phyloP scores from a whole-genome alignment of 2,797 vertebrate species.

The Microctenopoma lineatum region DNA sequence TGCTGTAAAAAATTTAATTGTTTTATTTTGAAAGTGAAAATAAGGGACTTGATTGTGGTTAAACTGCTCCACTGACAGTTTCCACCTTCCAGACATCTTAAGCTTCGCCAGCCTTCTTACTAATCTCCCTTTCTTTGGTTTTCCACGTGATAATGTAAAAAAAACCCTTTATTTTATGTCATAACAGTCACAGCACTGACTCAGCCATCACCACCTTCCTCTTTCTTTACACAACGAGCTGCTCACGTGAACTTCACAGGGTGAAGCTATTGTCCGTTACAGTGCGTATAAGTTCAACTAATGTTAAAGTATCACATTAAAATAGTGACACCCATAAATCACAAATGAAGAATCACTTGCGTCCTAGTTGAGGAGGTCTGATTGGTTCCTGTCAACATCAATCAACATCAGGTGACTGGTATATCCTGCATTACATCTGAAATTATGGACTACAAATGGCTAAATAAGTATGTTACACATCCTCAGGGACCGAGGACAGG shows the following conservation, averaged over 20 bases:
- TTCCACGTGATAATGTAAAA: not conserved
- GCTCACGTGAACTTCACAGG: not conserved
- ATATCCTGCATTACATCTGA: not conserved
- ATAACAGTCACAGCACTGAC: not conserved
- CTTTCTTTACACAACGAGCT: not conserved
- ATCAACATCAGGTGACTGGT: not conserved
- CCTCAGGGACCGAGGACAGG: slow-evolving; percentile 39
- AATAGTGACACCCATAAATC: not conserved
- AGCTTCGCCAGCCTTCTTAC: not conserved
- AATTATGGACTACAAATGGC: slow-evolving; percentile 21
- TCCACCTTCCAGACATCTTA: not conserved
- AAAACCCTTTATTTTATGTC: not conserved
- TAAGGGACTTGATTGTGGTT: not conserved
- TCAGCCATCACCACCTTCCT: not conserved
- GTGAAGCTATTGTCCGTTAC: not conserved
- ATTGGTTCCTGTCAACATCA: slow-evolving; percentile 7
- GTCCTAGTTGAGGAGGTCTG: not conserved
- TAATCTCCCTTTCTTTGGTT: not conserved
- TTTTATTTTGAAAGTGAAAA: not conserved
- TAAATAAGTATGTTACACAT: slow-evolving; percentile 21
- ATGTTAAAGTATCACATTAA: not conserved
- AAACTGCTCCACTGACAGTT: not conserved
- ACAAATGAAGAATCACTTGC: not conserved
- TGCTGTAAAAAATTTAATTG: not conserved
- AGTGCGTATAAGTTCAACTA: not conserved